A percentile compares a stretch with the other conserved stretches of the same genome.
These are phyloP conservation scores for Erebia palarica DNA, from an alignment of 2,888 invertebrate species.

Conservation along the genomic window DNA sequence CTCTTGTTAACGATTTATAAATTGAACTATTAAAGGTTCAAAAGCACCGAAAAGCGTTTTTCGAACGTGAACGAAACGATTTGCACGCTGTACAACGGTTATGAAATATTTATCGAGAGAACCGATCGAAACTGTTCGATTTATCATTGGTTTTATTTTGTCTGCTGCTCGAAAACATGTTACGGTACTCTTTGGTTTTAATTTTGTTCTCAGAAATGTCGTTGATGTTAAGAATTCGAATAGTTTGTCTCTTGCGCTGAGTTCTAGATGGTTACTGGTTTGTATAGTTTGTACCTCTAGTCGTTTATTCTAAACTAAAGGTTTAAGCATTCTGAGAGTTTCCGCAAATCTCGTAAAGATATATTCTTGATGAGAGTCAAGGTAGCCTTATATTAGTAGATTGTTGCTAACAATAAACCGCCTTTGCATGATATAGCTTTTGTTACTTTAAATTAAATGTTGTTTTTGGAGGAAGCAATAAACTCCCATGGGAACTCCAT, in stretches of 20 bases:
- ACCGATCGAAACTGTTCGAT: constrained; percentile 2
- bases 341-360: too few species aligned
- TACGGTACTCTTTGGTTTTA: constrained; percentile 2
- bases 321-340: too few species aligned
- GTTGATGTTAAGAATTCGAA: neutral
- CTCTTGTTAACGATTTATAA: neutral
- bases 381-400: too few species aligned
- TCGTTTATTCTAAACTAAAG: too few species aligned
- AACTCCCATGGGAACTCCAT: too few species aligned
- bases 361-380: too few species aligned
- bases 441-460: too few species aligned
- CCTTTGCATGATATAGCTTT: too few species aligned
- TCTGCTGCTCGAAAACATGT: constrained; percentile 1
- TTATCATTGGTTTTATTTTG: constrained; percentile 14
- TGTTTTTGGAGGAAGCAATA: too few species aligned
- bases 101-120: constrained; percentile 17
- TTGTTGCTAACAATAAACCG: too few species aligned
- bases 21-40: neutral
- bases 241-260: neutral
- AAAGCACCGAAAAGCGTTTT: constrained; percentile 13
- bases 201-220: neutral
- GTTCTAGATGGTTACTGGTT: neutral
- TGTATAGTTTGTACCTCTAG: too few species aligned
- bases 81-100: constrained; percentile 16
- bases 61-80: constrained; percentile 12